These are phyloP conservation scores for Drosophila gunungcola DNA, from an alignment of 1,140 invertebrate genomes.

Conservation along the genomic window DNA sequence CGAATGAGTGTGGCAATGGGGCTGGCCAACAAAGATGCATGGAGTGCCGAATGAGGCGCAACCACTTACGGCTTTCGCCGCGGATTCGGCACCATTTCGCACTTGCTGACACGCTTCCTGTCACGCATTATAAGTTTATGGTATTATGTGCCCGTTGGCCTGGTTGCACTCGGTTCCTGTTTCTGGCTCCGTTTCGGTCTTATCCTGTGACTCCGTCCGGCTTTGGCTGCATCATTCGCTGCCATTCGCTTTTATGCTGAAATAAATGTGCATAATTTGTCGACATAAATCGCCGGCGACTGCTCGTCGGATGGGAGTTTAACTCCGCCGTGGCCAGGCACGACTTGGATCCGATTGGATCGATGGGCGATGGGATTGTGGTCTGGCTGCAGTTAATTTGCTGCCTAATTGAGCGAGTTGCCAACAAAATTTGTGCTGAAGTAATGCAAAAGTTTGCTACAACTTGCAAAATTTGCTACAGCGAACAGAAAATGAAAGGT, in stretches of 20 bases:
- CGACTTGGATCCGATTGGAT: conserved; percentile 11
- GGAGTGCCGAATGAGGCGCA: conserved; percentile 64
- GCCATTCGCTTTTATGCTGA: conserved; percentile 45
- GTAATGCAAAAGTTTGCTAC: conserved; percentile 1
- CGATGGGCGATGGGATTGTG: conserved; percentile 6
- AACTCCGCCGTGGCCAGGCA: conserved; percentile 7
- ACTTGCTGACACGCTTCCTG: conserved; percentile 43
- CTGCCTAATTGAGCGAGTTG: conserved; percentile 53
- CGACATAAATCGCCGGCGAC: conserved; percentile 55
- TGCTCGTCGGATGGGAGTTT: conserved; percentile 12
- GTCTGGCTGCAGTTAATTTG: conserved; percentile 54
- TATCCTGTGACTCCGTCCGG: background rate
- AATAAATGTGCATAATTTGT: conserved; percentile 77
- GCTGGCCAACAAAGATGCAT: conserved; percentile 56
- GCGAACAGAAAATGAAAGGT: background rate
- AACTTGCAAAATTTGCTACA: background rate
- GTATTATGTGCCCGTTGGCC: conserved; percentile 56
- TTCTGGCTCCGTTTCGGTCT: conserved; percentile 2
- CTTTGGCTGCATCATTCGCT: conserved; percentile 25
- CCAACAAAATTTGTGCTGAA: conserved; percentile 13
- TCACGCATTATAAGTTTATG: conserved; percentile 67
- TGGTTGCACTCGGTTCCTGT: conserved; percentile 30
- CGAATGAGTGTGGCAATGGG: background rate
- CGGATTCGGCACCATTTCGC: conserved; percentile 21
- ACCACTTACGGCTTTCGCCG: conserved; percentile 52